Evolutionary conservation across 2,113 vertebrate genomes (phyloP), one percentile per base, ranked within the genome.

Genomic region (Enhydra lutris): DNA sequence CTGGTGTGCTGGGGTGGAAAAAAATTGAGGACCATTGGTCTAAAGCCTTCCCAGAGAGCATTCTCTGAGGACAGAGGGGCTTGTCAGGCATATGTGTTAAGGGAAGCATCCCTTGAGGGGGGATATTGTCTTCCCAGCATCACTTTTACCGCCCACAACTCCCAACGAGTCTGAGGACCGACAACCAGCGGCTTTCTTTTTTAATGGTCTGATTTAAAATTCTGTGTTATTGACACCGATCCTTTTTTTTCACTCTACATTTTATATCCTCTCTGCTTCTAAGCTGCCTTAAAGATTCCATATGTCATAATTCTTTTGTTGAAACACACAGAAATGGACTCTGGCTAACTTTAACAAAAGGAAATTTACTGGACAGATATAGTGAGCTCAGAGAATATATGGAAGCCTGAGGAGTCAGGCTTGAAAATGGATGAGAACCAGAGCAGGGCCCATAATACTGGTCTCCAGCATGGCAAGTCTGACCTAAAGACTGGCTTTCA

Each of bases 201-300:
- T 76, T 74, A 96, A 91, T 45, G 88, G 65, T 86, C 29, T 97
- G 42, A 59, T 85, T 96, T 94, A 78, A 94, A 89, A 93, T 86
- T 94, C 45, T 47, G 12, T 67, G 34, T 95, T 83, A 79, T 17
- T 96, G 45, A 94, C 76, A 91, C 65, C 73, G 57, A 91, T 85
- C 29, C 21, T 95, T 94, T 67, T 89, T 71, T 94, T 92, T 55
- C 45, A 94, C 8, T 83, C 73, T 4, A 85, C 42, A 73, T 91
- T 96, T 96, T 80, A 89, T 50, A 36, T 79, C 57, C 59, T 96
- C 65, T 86, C 71, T 50, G 73, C 82, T 97, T 93, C 92, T 82
- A 85, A 85, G 36, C 52, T 94, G 69, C 36, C 34, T 93, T 89
- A 82, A 96, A 97, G n/a, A 61, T 59, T 93, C 6, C 52, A 59